Evolutionary conservation across 1,140 invertebrate species (phyloP).

Genomic region (Oppia nitens): DNA sequence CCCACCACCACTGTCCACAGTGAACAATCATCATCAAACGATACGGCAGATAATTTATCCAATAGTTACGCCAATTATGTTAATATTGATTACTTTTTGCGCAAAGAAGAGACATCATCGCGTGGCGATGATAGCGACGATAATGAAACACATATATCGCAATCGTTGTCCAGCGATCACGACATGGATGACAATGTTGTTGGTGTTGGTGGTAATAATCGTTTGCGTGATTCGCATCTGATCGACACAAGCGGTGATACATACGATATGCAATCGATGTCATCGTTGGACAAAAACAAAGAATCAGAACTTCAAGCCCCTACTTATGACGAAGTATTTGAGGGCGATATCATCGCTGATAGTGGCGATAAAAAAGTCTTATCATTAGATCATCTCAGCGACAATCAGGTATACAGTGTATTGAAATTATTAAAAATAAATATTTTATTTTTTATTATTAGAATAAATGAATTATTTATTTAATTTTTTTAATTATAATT

Average conservation of each 20-base stretch:
- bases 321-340: conserved; percentile 13
- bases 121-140: conserved; percentile 16
- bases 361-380: too few species aligned
- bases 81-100: conserved; percentile 73
- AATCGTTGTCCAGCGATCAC: conserved; percentile 28
- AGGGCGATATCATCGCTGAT: too few species aligned
- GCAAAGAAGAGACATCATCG: conserved; percentile 32
- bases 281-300: background rate
- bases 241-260: background rate
- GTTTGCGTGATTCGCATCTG: background rate
- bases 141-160: conserved; percentile 27
- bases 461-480: too few species aligned
- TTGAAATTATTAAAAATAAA: too few species aligned
- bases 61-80: conserved; percentile 46
- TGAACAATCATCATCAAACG: background rate
- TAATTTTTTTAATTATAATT: too few species aligned
- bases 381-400: too few species aligned
- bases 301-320: background rate
- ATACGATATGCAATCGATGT: background rate
- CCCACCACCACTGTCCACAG: background rate
- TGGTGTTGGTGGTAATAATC: background rate
- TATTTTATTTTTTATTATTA: too few species aligned
- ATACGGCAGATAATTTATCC: background rate
- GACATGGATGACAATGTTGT: conserved; percentile 19
- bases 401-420: too few species aligned